These are phyloP conservation scores for Tapera naevia DNA, from an alignment of 2,797 vertebrate genomes.

Conservation along the genomic window DNA sequence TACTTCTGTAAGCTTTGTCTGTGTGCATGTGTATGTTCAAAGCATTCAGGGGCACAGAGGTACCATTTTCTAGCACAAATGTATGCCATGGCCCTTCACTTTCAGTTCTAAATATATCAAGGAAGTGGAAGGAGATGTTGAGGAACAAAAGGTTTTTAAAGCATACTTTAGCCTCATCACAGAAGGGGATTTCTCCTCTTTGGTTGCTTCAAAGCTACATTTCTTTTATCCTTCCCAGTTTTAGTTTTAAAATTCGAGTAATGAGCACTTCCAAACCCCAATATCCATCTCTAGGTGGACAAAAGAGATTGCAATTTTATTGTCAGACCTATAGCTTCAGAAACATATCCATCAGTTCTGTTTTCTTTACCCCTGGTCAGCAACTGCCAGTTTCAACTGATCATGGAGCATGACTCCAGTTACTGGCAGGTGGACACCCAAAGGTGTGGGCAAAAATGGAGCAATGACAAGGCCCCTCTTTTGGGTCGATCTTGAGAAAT, in stretches of 20 bases:
- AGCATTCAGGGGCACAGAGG: neutral
- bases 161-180: neutral
- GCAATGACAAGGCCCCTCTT: neutral
- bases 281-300: neutral
- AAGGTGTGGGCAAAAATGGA: neutral
- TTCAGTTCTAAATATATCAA: neutral
- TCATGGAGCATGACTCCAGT: neutral
- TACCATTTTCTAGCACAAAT: neutral
- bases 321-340: neutral
- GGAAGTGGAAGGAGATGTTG: neutral
- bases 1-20: fast-evolving
- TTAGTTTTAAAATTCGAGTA: neutral
- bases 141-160: neutral
- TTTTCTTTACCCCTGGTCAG: too few relatives aligned
- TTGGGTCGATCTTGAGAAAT: neutral
- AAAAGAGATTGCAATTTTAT: neutral
- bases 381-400: neutral
- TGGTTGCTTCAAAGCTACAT: neutral
- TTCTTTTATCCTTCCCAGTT: neutral
- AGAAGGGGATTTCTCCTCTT: neutral
- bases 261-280: neutral
- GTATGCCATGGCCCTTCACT: neutral
- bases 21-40: neutral
- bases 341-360: neutral
- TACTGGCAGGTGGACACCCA: neutral